A percentile compares a stretch with the other conserved stretches of the same genome.
phyloP scores from a whole-genome alignment of 2,113 vertebrate genomes.

The Actenoides lindsayi region DNA sequence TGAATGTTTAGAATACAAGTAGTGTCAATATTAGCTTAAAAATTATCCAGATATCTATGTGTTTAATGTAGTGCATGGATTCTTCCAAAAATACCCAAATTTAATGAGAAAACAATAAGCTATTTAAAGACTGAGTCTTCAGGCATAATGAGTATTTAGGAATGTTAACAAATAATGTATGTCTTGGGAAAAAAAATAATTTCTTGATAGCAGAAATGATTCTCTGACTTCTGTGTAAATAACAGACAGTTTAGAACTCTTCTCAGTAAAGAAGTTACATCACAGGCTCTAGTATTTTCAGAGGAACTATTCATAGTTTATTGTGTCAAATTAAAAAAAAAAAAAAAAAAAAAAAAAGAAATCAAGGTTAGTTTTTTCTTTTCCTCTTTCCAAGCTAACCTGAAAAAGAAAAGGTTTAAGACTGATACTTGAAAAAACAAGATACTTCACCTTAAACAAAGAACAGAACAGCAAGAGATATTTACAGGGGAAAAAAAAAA shows the following conservation, averaged over 20 bases:
- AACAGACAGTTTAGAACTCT: neutral
- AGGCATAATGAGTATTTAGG: neutral
- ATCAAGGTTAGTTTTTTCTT: neutral
- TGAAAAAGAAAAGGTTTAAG: neutral
- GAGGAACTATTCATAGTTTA: neutral
- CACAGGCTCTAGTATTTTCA: neutral
- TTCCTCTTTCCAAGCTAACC: neutral
- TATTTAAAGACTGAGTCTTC: slow-evolving; percentile 8
- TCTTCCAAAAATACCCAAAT: slow-evolving; percentile 11
- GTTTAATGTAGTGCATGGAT: neutral
- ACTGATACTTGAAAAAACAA: neutral
- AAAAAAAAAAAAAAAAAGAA: neutral
- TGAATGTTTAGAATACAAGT: too few species aligned
- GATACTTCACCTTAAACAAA: neutral
- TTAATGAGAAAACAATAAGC: slow-evolving; percentile 2
- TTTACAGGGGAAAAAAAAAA: neutral
- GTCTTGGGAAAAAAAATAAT: neutral
- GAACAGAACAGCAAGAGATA: neutral
- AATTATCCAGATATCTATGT: slow-evolving; percentile 18
- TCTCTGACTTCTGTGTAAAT: slow-evolving; percentile 5
- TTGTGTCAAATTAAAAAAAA: neutral
- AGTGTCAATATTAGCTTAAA: neutral
- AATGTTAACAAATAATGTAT: slow-evolving; percentile 33
- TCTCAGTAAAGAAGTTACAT: neutral
- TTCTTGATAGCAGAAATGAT: slow-evolving; percentile 11